phyloP scores from a whole-genome alignment of 1,140 invertebrate species.

The Agrypnia vestita region DNA sequence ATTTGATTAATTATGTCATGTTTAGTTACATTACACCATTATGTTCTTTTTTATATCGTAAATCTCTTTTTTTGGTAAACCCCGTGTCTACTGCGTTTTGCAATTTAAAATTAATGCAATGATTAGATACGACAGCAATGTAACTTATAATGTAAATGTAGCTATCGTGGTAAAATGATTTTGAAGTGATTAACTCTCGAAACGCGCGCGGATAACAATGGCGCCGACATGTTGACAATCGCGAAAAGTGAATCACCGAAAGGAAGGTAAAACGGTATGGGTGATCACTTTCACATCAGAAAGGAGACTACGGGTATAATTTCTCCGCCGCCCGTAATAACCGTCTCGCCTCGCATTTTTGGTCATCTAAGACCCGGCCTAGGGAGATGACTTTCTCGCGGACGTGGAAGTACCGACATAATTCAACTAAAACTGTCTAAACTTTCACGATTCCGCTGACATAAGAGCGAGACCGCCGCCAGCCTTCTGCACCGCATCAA shows the following conservation, averaged over 20 bases:
- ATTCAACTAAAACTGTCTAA: slow-evolving; percentile 41
- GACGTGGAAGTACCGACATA: slow-evolving; percentile 28
- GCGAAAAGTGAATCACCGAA: slow-evolving; percentile 19
- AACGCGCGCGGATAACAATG: background rate
- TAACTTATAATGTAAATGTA: too few species aligned
- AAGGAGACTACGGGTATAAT: slow-evolving; percentile 31
- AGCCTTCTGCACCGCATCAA: background rate
- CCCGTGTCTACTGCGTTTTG: too few species aligned
- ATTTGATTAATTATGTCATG: too few species aligned
- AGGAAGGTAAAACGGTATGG: background rate
- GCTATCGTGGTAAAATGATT: too few species aligned
- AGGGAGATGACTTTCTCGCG: slow-evolving; percentile 39
- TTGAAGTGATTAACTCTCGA: background rate
- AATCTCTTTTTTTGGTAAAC: too few species aligned
- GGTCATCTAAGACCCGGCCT: slow-evolving; percentile 18
- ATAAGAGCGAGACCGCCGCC: slow-evolving; percentile 5
- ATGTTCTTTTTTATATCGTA: too few species aligned
- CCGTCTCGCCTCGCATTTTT: slow-evolving; percentile 33
- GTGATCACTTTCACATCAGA: slow-evolving; percentile 22
- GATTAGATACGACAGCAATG: too few species aligned
- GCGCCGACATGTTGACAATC: background rate
- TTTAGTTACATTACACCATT: too few species aligned
- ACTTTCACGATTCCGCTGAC: slow-evolving; percentile 21
- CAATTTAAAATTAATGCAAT: too few species aligned
- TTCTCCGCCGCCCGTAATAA: slow-evolving; percentile 23